Base-by-base conservation (phyloP, 2,113 vertebrate genomes). In the Stegastes partitus region DNA sequence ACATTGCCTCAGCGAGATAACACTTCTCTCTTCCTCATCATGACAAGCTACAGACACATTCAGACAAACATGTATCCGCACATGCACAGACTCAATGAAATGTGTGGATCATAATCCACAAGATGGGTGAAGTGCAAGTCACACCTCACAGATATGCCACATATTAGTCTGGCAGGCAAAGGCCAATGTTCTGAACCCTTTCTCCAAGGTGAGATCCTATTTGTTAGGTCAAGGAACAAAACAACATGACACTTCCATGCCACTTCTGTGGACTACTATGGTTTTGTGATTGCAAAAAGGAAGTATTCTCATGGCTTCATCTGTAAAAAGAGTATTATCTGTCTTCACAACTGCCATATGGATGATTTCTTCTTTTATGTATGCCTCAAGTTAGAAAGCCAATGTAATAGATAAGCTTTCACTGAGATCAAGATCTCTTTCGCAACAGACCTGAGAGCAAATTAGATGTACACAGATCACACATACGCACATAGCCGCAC, bases 1-100 rank as follows among this genome's bases (percentile, higher is more conserved):
- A 88, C 84, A 92, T 85, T 73, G 58, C 79, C 85, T 77, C 25
- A 4, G 77, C 34, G 72, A 87, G 89, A 91, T 91, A 91, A 92
- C 75, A 72, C 79, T 56, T 84, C 77, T 77, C 65, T 63, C 34
- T 79, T 55, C 70, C 75, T 78, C 74, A 50, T 74, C 63, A 57
- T 22, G 73, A 82, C 58, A 68, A 49, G 39, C 42, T 39, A 79
- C 73, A 75, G 16, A 65, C 65, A 62, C 22, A 70, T 22, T 57
- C 39, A 69, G 45, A 69, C 45, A 58, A 39, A 69, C 49, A 49
- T 28, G 23, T 39, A 22, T 31, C 15, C 31, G 51, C 50, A 62
- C 68, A 71, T 23, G 25, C 51, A 67, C 66, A 23, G 12, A 70
- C 31, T 64, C 47, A 39, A 31, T 65, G 56, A 83, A 49, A 65